Evolutionary conservation across 2,888 invertebrate genomes (phyloP).

Genomic region (Hartigia nigra): DNA sequence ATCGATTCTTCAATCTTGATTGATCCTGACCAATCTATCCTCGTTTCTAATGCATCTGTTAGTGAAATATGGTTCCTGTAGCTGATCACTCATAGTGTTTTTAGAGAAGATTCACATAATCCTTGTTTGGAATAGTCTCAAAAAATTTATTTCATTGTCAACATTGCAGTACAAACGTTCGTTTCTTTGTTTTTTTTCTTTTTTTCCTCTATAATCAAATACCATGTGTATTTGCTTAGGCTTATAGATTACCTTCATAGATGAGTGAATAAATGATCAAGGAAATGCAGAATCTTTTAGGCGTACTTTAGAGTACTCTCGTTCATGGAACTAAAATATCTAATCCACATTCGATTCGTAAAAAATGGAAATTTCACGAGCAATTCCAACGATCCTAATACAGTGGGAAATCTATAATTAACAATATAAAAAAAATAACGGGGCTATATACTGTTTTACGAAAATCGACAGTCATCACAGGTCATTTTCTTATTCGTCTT

Average conservation of each 20-base stretch:
- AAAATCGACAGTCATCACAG: neutral
- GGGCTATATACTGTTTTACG: neutral
- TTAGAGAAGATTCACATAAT: neutral
- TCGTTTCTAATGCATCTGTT: neutral
- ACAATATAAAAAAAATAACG: neutral
- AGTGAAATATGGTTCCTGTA: neutral
- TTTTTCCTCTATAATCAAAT: constrained; percentile 44
- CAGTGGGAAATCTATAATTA: neutral
- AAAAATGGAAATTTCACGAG: neutral
- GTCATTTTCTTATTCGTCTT: neutral
- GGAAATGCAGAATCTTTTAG: neutral
- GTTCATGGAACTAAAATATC: neutral
- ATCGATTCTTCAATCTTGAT: neutral
- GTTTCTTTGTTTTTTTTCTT: neutral
- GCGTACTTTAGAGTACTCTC: neutral
- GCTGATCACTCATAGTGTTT: neutral
- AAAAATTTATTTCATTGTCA: constrained; percentile 57
- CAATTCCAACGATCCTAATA: neutral
- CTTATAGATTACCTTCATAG: constrained; percentile 37
- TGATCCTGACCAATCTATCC: neutral
- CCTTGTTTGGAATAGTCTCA: neutral
- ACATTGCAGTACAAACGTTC: constrained; percentile 56
- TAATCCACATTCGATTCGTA: neutral
- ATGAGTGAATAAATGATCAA: neutral
- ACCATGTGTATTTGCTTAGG: constrained; percentile 47